Evolutionary conservation across 2,113 vertebrate species (phyloP), one percentile per base, ranked within the genome.

Genomic region (Lophius piscatorius): DNA sequence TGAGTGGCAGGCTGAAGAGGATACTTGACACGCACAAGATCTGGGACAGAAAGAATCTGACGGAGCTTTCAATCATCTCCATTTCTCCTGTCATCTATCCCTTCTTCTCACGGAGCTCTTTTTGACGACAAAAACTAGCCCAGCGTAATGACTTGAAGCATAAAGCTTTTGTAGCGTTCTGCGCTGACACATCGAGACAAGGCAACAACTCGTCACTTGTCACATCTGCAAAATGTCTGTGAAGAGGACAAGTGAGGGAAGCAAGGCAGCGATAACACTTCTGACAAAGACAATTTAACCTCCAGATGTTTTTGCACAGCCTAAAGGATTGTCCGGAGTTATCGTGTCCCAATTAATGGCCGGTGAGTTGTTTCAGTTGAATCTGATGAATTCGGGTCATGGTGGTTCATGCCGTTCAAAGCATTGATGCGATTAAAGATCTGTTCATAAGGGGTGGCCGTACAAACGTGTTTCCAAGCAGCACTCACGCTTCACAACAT

Each of bases 31-130:
- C 49, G 3, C 33, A 29, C 5, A 4, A 40, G 66, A 55, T 70
- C 28, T 47, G 57, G 63, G 64, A 64, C 70, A 73, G 52, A 66
- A 80, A 60, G 72, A 70, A 71, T 66, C 49, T 60, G 45, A 47
- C 67, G 49, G 58, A 63, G 18, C 6, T 56, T 80, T 82, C 76
- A 74, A 86, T 84, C 77, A 62, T 65, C 63, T 68, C 66, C 4
- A 17, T 63, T 73, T 69, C 80, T 58, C 66, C 38, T 35, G 31
- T 14, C 40, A 9, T 35, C 45, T 36, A 10, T 16, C 29, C 49
- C 12, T 33, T 34, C 29, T 46, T 9, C 59, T 50, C 52, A 1
- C 33, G 18, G 8, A 31, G 67, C 26, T 35, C 24, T 22, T 60
- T n/a, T 20, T 48, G 58, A 73, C 62, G 77, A 59, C 44, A 52